Evolutionary conservation across 2,113 vertebrate genomes (phyloP).

Genomic region (Leiothrix lutea): DNA sequence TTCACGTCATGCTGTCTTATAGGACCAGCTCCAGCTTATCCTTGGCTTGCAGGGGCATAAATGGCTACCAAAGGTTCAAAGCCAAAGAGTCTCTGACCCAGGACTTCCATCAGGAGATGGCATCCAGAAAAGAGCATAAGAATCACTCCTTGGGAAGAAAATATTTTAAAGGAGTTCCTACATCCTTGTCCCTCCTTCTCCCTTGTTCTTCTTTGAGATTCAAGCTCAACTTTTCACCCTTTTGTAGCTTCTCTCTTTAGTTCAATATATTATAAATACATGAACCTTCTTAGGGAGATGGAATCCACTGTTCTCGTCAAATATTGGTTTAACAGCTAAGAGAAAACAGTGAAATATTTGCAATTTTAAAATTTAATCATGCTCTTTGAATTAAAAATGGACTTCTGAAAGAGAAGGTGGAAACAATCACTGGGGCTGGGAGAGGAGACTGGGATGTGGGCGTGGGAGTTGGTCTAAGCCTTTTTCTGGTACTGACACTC

Average conservation of each 20-base stretch:
- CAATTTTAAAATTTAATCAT: neutral
- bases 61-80: neutral
- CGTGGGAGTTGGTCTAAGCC: neutral
- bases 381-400: neutral
- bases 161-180: neutral
- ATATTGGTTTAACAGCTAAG: neutral
- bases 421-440: neutral
- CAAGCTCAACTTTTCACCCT: neutral
- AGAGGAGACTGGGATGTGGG: neutral
- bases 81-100: neutral
- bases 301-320: neutral
- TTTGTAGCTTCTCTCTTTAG: neutral
- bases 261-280: slow-evolving; percentile 26
- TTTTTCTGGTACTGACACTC: neutral
- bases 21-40: neutral
- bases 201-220: neutral
- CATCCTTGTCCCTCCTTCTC: neutral
- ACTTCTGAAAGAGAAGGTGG: neutral
- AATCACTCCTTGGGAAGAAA: neutral
- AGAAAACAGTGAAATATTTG: slow-evolving; percentile 1
- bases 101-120: neutral
- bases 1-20: neutral
- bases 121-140: neutral
- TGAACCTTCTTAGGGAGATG: neutral
- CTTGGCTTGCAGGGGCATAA: neutral